A percentile compares a stretch with the other conserved stretches of the same genome.
These are phyloP conservation scores for Drosophila tropicalis DNA, from an alignment of 1,140 invertebrate genomes.

Conservation along the genomic window DNA sequence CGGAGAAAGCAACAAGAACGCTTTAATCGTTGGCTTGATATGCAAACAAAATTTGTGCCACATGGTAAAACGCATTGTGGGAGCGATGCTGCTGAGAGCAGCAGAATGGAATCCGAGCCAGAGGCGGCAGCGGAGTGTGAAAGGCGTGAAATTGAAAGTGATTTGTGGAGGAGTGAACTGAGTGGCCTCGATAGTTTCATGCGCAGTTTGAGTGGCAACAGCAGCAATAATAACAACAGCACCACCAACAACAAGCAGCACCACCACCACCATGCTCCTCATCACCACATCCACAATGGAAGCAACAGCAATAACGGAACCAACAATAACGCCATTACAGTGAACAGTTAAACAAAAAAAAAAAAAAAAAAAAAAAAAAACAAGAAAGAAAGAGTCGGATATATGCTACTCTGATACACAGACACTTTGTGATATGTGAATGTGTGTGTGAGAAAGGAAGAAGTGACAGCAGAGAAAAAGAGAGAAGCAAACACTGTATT, in stretches of 20 bases:
- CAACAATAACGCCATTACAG: slow-evolving; percentile 51
- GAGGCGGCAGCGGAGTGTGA: slow-evolving; percentile 55
- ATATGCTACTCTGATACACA: slow-evolving; percentile 33
- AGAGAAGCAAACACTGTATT: too few species aligned
- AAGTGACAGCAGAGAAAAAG: background rate
- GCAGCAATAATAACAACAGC: slow-evolving; percentile 28
- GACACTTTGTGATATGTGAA: slow-evolving; percentile 11
- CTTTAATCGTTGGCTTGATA: slow-evolving; percentile 73
- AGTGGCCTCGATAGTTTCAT: slow-evolving; percentile 81
- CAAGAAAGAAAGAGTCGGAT: slow-evolving; percentile 48
- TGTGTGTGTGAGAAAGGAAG: slow-evolving; percentile 30
- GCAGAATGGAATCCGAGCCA: slow-evolving; percentile 21
- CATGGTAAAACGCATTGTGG: slow-evolving; percentile 65
- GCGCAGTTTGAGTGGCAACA: slow-evolving; percentile 69
- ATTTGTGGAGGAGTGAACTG: slow-evolving; percentile 79
- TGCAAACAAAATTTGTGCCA: slow-evolving; percentile 71
- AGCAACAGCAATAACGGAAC: slow-evolving; percentile 33
- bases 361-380: slow-evolving; percentile 18
- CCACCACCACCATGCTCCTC: background rate
- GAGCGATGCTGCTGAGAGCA: slow-evolving; percentile 36
- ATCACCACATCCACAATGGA: background rate
- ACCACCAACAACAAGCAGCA: slow-evolving; percentile 21
- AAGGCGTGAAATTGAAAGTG: slow-evolving; percentile 63
- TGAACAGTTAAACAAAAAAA: slow-evolving; percentile 45
- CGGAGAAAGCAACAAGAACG: slow-evolving; percentile 81